Evolutionary conservation across 2,888 invertebrate species (phyloP), one percentile per base, ranked within the genome.

Genomic region (Leptura quadrifasciata): DNA sequence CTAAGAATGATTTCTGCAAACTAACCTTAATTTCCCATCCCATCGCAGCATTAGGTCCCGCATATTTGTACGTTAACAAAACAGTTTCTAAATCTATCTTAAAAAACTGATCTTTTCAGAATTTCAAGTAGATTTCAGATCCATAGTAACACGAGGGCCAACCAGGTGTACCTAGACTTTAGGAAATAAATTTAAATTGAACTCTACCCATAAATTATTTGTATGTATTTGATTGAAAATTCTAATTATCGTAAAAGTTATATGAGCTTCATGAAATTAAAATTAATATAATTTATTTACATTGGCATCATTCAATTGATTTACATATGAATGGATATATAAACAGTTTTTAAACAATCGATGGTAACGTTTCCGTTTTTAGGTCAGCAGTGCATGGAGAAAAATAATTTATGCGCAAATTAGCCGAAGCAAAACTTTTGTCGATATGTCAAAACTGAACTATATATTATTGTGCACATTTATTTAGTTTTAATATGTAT

Each of bases 251-350:
- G 5, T n/a, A 20, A 27, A n/a, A 24, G 24, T 12, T 58, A 24
- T 9, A 58, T n/a, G 15, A 27, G 21, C 27, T 24, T 15, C n/a
- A 31, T 27, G n/a, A 31, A 31, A 63, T 35, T 39, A 63, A 18
- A 39, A 39, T 15, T 4, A 39, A 18, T 39, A 2, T 39, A 18
- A 18, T 63, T 63, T 21, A 8, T 27, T 18, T 20, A 6, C 39
- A 39, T 20, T 6, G 39, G 5, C 39, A 12, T 20, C n/a, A 63
- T 63, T 63, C 20, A 63, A 63, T 35, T 39, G 39, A 63, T 39
- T 39, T 39, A n/a, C 47, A 47, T 63, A 35, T 63, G 17, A 61
- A 17, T 17, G 31, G 17, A 31, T 27, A 31, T n/a, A 61, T 31
- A 6, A 60, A 18, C 63, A 63, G 39, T 63, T 63, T 63, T 18